phyloP scores from a whole-genome alignment of 1,140 invertebrate genomes.

The Brachystomella parvula region DNA sequence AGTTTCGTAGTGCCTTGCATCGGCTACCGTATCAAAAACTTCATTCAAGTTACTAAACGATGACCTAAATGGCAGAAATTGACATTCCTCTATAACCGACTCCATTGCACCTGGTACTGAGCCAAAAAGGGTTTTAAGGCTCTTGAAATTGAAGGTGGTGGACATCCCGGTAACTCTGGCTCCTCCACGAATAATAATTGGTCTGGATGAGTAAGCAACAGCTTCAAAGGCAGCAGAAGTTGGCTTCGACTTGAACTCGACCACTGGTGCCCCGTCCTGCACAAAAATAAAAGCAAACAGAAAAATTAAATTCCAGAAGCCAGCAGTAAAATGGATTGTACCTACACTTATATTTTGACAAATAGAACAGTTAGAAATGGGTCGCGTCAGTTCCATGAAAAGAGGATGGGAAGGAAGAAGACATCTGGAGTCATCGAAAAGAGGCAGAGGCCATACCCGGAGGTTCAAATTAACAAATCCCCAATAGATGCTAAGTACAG shows the following conservation, averaged over 20 bases:
- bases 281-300: neutral
- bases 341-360: conserved; percentile 17
- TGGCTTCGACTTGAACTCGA: conserved; percentile 26
- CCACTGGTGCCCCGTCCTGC: conserved; percentile 12
- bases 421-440: conserved; percentile 11
- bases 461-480: no score
- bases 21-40: conserved; percentile 42
- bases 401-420: conserved; percentile 29
- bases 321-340: neutral
- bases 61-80: conserved; percentile 50
- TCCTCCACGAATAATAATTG: conserved; percentile 70
- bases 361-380: conserved; percentile 29
- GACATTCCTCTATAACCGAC: conserved; percentile 45
- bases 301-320: neutral
- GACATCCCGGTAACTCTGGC: conserved; percentile 46
- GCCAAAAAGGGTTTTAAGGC: conserved; percentile 46
- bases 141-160: conserved; percentile 43
- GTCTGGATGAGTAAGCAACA: conserved; percentile 66
- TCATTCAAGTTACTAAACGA: conserved; percentile 45
- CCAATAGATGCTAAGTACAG: neutral
- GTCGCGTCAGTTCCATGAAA: conserved; percentile 31
- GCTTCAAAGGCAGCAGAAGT: conserved; percentile 54
- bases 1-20: conserved; percentile 35
- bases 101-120: conserved; percentile 35
- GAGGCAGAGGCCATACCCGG: neutral